Percentiles rank a stretch among this genome's conserved stretches.
Evolutionary conservation across 2,888 invertebrate genomes (phyloP).

Genomic region (Drosophila neonasuta): DNA sequence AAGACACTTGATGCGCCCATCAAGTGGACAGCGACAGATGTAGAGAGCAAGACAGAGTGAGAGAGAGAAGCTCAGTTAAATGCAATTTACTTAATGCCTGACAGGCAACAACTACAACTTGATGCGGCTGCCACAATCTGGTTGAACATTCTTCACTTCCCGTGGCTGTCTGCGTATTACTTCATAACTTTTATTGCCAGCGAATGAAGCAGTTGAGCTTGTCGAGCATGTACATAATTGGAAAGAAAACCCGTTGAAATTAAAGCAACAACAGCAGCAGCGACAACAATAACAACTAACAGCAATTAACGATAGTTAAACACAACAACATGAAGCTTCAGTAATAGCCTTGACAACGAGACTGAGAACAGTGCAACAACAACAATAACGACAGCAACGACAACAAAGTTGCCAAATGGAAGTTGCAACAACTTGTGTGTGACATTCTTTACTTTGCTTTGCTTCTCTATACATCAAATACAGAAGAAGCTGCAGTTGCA

Average conservation of each 20-base stretch:
- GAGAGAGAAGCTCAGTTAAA: slow-evolving; percentile 42
- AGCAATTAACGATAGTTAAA: slow-evolving; percentile 68
- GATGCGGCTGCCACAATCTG: not conserved
- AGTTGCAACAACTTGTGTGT: slow-evolving; percentile 56
- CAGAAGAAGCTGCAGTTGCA: slow-evolving; percentile 17
- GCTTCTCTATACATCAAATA: slow-evolving; percentile 32
- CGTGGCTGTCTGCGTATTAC: slow-evolving; percentile 49
- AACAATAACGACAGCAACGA: slow-evolving; percentile 11
- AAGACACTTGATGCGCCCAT: slow-evolving; percentile 46
- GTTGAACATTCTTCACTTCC: not conserved
- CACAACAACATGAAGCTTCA: slow-evolving; percentile 31
- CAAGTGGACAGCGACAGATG: slow-evolving; percentile 23
- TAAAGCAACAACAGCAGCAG: slow-evolving; percentile 37
- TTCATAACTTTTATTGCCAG: slow-evolving; percentile 69
- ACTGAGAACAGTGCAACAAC: slow-evolving; percentile 11
- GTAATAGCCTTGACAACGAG: slow-evolving; percentile 65
- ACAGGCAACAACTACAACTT: slow-evolving; percentile 2
- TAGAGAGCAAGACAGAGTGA: not conserved
- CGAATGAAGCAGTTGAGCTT: slow-evolving; percentile 68
- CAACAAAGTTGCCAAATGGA: slow-evolving; percentile 32
- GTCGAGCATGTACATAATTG: slow-evolving; percentile 58
- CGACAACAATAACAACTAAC: slow-evolving; percentile 21
- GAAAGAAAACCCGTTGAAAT: slow-evolving; percentile 68
- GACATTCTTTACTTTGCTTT: slow-evolving; percentile 57
- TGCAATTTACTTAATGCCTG: slow-evolving; percentile 60